Percentiles rank a stretch among this genome's conserved stretches.
phyloP scores from a whole-genome alignment of 2,113 vertebrate genomes.

The Neolamprologus cancellatus region DNA sequence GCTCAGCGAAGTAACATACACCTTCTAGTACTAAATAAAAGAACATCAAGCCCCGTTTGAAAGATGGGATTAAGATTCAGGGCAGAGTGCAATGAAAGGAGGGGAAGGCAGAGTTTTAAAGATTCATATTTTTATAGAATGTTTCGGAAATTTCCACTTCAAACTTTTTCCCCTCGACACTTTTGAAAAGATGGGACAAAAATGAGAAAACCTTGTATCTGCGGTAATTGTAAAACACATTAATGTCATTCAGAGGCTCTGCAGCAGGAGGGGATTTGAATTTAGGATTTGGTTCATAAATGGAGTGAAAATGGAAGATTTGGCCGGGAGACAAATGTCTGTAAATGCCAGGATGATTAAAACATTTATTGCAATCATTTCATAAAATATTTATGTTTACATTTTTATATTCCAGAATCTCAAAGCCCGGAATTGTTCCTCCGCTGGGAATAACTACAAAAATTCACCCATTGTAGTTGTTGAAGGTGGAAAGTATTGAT shows the following conservation, averaged over 20 bases:
- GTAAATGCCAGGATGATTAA: background rate
- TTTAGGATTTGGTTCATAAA: background rate
- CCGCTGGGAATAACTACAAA: background rate
- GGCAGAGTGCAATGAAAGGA: background rate
- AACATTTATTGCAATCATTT: background rate
- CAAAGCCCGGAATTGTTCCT: background rate
- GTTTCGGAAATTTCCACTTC: background rate
- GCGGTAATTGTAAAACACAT: background rate
- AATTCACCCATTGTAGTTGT: background rate
- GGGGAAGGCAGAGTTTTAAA: background rate
- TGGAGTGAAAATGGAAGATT: background rate
- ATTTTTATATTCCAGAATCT: background rate
- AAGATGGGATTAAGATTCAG: background rate
- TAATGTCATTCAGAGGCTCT: background rate
- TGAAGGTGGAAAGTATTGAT: background rate
- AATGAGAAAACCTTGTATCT: background rate
- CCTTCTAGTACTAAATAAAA: background rate
- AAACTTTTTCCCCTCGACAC: background rate
- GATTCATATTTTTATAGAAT: background rate
- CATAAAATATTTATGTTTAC: background rate
- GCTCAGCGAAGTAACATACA: background rate
- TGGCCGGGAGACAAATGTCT: fast-evolving
- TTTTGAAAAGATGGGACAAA: background rate
- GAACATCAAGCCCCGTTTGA: background rate
- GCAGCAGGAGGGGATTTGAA: background rate